Evolutionary conservation across 2,888 invertebrate genomes (phyloP).

Genomic region (Apamea monoglypha): DNA sequence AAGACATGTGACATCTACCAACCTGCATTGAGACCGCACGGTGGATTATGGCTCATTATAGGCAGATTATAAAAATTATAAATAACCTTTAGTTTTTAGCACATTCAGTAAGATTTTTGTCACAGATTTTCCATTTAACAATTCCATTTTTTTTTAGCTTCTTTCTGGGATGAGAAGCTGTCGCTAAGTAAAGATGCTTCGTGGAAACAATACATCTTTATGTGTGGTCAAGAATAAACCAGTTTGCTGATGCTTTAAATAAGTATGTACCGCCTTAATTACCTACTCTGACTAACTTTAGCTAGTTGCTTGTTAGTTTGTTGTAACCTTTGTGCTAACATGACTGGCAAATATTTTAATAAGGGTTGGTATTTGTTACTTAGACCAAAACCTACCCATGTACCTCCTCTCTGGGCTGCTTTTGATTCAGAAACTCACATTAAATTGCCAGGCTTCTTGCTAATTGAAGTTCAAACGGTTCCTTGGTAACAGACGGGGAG

Average conservation of each 20-base stretch:
- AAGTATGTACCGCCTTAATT: too few species aligned
- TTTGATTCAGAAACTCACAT: conserved; percentile 26
- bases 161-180: too few species aligned
- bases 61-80: too few species aligned
- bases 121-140: too few species aligned
- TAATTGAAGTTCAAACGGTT: conserved; percentile 52
- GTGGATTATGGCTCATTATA: too few species aligned
- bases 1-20: too few species aligned
- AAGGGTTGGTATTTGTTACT: neutral
- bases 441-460: conserved; percentile 21
- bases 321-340: neutral
- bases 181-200: neutral
- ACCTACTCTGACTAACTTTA: too few species aligned
- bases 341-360: neutral
- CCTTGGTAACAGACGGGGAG: conserved; percentile 29
- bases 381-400: neutral
- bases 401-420: neutral
- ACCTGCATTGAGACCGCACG: too few species aligned
- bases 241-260: neutral
- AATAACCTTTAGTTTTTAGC: too few species aligned
- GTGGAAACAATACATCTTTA: neutral
- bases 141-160: neutral
- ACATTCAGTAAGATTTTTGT: too few species aligned
- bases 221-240: neutral
- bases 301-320: too few species aligned